Evolutionary conservation across 2,113 vertebrate genomes (phyloP).

Genomic region (Neotragus pygmaeus): DNA sequence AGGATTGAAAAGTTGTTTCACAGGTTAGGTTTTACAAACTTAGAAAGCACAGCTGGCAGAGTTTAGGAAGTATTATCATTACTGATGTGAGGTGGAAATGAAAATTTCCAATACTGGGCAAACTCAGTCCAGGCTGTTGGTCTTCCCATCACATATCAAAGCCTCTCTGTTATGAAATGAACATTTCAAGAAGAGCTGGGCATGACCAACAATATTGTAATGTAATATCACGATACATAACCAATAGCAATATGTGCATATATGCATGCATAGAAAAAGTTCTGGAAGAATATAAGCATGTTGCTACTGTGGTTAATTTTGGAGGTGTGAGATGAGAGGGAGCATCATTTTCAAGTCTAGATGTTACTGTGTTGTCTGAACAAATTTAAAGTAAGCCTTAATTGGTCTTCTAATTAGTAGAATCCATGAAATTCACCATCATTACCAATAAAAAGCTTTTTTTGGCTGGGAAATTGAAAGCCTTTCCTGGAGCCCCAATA

Average conservation of each 20-base stretch:
- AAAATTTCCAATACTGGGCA: neutral
- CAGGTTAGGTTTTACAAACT: neutral
- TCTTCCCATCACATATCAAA: neutral
- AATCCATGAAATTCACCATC: constrained; percentile 50
- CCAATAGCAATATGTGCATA: neutral
- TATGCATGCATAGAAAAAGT: neutral
- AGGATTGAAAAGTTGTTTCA: neutral
- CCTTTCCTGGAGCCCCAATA: neutral
- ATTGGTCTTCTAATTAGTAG: constrained; percentile 65
- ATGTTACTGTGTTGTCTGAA: constrained; percentile 42
- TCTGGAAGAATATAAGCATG: neutral
- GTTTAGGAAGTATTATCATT: neutral
- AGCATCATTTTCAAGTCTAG: neutral
- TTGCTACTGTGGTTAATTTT: neutral
- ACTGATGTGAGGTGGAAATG: neutral
- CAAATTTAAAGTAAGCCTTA: constrained; percentile 24
- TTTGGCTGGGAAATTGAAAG: constrained; percentile 42
- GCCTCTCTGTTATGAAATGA: neutral
- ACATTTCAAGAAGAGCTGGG: neutral
- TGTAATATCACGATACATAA: neutral
- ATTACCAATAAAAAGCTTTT: constrained; percentile 36
- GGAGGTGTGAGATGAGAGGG: neutral
- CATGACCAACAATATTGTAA: neutral
- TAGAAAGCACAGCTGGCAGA: neutral
- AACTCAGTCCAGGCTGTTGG: neutral